Conservation (phyloP, 2,888 invertebrate species). For the Hermaeophaga mercurialis region DNA sequence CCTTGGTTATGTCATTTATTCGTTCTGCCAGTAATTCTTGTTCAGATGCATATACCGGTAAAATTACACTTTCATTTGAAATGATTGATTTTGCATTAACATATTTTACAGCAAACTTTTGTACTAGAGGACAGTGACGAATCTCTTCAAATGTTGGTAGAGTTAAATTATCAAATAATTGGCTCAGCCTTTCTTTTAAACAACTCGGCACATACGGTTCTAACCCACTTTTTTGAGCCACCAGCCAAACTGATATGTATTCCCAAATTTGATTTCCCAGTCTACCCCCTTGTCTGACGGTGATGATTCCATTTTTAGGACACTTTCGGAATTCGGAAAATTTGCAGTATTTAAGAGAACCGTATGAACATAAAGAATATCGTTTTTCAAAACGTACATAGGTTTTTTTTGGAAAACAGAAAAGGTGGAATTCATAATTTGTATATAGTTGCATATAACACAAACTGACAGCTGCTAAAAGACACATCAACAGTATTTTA, state of each 20-base stretch:
- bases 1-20: conserved; percentile 63
- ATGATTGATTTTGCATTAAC: too few species aligned
- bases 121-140: conserved; percentile 60
- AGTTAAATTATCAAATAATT: conserved; percentile 62
- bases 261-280: conserved; percentile 61
- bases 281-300: conserved; percentile 54
- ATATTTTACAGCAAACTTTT: conserved; percentile 59
- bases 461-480: too few species aligned
- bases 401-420: too few species aligned
- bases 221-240: conserved; percentile 58
- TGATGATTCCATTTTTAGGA: conserved; percentile 59
- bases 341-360: conserved; percentile 54
- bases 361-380: conserved; percentile 61
- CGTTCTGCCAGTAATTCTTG: conserved; percentile 62
- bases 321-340: conserved; percentile 51
- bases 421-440: too few species aligned
- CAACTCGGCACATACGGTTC: conserved; percentile 60
- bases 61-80: conserved; percentile 63
- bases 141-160: conserved; percentile 64
- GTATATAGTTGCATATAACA: too few species aligned
- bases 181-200: conserved; percentile 61
- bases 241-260: conserved; percentile 60
- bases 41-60: conserved; percentile 61
- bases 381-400: conserved; percentile 59
- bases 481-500: too few species aligned